Base-by-base conservation (phyloP, 37 sponge, comb jelly and placozoan species). In the Geodia barretti region DNA sequence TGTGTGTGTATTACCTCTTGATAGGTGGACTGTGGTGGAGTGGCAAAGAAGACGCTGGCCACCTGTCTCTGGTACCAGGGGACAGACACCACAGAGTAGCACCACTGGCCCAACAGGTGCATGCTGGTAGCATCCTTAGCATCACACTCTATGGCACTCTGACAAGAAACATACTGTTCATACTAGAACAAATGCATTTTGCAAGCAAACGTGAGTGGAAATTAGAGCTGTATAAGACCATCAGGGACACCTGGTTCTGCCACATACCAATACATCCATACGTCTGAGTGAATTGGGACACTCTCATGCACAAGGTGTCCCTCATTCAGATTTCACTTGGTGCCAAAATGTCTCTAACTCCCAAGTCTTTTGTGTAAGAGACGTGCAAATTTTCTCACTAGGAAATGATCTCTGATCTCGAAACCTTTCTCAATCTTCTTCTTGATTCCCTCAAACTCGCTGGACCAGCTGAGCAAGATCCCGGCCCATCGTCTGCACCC, bases 21-120 rank as follows among this genome's bases (percentile, higher is more conserved):
- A 80, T 79, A 91, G 32, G 82, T 83, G 7, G 95, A 75, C 9
- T 35, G 38, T 2, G 95, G 95, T 28, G 92, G 95, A 29, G 89
- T 85, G 78, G 95, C 89, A 84, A 94, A 91, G 28, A 91, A 43
- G 40, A 81, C 85, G 0, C 75, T 36, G 34, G 92, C 92, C 5
- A 88, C 71, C 64, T 91, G 77, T 4, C 86, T 78, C 77, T 84
- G 83, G 66, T 87, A 91, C 95, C 95, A 94, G 0, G 95, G 86
- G n/a, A 94, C 87, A 39, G 67, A 65, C 1, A 73, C 34, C 25
- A 91, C 85, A 71, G 43, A 35, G 68, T 79, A 88, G 58, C 91
- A 91, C 89, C 73, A 73, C 72, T 73, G 73, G 34, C 73, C 73
- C 58, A 80, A 62, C 7, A 68, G 62, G 59, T 68, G 62, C 21